Percentiles rank a stretch among this genome's conserved stretches.
phyloP scores from a whole-genome alignment of 2,113 vertebrate genomes.

The Lota lota region DNA sequence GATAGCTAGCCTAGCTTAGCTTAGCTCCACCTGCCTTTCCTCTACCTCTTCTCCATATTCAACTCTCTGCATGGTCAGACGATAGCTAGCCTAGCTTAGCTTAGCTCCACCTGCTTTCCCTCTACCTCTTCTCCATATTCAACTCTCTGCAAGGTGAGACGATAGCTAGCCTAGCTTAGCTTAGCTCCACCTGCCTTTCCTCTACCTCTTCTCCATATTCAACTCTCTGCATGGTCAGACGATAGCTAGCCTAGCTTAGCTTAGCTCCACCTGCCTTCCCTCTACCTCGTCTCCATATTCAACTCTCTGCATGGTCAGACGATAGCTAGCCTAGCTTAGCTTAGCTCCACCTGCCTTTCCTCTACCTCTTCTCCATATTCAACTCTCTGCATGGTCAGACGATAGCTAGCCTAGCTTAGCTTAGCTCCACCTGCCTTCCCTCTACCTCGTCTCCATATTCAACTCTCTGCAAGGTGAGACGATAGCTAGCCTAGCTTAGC shows the following conservation, averaged over 20 bases:
- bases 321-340: slow-evolving; percentile 13
- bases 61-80: too few species aligned
- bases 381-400: slow-evolving; percentile 91
- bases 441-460: slow-evolving; percentile 83
- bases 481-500: too few species aligned
- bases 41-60: slow-evolving; percentile 72
- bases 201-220: slow-evolving; percentile 92
- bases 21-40: too few species aligned
- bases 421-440: slow-evolving; percentile 31
- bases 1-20: too few species aligned
- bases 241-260: not conserved
- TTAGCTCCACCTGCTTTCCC: too few species aligned
- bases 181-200: slow-evolving; percentile 78
- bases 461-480: slow-evolving; percentile 86
- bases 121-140: slow-evolving; percentile 92
- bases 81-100: too few species aligned
- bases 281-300: slow-evolving; percentile 71
- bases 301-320: slow-evolving; percentile 73
- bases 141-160: slow-evolving; percentile 86
- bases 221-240: slow-evolving; percentile 90
- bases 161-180: too few species aligned
- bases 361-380: slow-evolving; percentile 92
- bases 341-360: slow-evolving; percentile 78
- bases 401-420: not conserved
- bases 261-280: not conserved